Evolutionary conservation across 2,113 vertebrate species (phyloP), one percentile per base, ranked within the genome.

Genomic region (Dendrocopos noguchii): DNA sequence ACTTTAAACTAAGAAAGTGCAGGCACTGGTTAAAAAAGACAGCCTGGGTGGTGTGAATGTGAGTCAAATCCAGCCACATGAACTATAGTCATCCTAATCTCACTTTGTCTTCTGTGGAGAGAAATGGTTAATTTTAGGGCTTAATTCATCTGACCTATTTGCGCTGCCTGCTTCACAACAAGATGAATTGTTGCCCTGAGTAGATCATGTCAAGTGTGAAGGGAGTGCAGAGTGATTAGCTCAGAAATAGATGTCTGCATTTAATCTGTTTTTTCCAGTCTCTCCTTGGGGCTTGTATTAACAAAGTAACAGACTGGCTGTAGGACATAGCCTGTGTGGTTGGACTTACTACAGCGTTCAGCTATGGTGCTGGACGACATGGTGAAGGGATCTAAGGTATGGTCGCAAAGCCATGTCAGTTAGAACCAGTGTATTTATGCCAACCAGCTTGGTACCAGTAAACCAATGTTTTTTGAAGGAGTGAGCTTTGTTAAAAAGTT

Each of bases 91-190:
- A 56, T 67, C 60, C 60, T 83, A 71, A 83, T 90, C 73, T 80
- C 80, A 42, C 57, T 88, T 91, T 31, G 63, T 86, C 87, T 94
- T 74, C 85, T 4, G 3, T 15, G 65, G 60, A 87, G 72, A 80
- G 73, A 95, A 96, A 90, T 88, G 66, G 92, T 94, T 94, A 74
- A 94, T 95, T 94, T 91, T 88, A 85, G 76, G 65, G 50, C 57
- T 94, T 95, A 90, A 94, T 93, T 91, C 83, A 78, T 90, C 82
- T 95, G 95, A 95, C 95, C 95, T 94, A 75, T 93, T 95, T 95
- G 90, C 2, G 0, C 14, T 64, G 79, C 47, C 80, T 88, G 92
- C 88, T 91, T 83, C 80, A 67, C 85, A 92, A 68, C 80, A 91
- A 90, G 93, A 90, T 83, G 92, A 90, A 91, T 90, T 77, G 82